Base-by-base conservation (phyloP, 2,113 vertebrate species). In the Nannobrachium achirus region DNA sequence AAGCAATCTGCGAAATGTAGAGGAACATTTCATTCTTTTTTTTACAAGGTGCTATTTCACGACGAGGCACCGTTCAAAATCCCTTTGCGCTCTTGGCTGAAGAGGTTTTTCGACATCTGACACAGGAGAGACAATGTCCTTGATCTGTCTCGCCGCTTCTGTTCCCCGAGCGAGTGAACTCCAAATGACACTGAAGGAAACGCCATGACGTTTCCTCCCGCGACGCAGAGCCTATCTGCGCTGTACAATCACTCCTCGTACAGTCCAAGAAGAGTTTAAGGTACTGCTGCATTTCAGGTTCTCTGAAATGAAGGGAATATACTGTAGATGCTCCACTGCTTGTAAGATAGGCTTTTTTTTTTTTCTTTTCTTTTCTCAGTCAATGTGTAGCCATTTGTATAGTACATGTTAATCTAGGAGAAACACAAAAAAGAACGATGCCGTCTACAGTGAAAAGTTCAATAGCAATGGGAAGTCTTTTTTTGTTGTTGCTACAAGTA, bases 1-100 rank as follows among this genome's bases (percentile, higher is more conserved):
- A 38, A 39, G 40, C 56, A 57, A 82, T 62, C 75, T 63, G 19
- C 5, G 10, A 83, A 79, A 75, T 84, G 67, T 82, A 75, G 71
- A 87, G 73, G 44, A 50, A 41, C n/a, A n/a, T n/a, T n/a, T n/a
- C n/a, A n/a, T n/a, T n/a, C n/a, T n/a, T 63, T 82, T 75, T 41
- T 25, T 70, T 19, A 10, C n/a, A 62, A 68, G 67, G 70, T 75
- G 56, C 56, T 41, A 0, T 49, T 62, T 67, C 25, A 51, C 11
- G 44, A 52, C 0, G 18, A 45, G 55, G 70, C 65, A 18, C 9
- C 42, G 75, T 10, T 45, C 59, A 51, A 33, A 41, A 64, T 71
- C 69, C 63, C 63, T 73, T 69, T 52, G 55, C 9, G 13, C 63
- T 51, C 18, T 10, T 33, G 16, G 68, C 48, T 67, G 5, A 25